phyloP scores from a whole-genome alignment of 1,140 invertebrate genomes.

The Harlomillsia oculata region DNA sequence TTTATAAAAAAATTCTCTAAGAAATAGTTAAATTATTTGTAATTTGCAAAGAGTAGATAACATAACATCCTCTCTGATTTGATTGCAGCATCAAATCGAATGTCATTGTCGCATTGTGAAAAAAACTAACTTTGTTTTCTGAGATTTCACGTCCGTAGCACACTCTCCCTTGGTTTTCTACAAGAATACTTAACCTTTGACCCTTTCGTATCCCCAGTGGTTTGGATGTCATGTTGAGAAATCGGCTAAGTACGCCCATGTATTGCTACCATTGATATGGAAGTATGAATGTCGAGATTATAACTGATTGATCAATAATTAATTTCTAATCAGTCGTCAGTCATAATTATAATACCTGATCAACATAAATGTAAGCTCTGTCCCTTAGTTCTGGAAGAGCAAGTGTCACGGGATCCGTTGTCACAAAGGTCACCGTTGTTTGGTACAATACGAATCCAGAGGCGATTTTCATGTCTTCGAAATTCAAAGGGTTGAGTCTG shows the following conservation, averaged over 20 bases:
- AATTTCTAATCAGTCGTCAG: background rate
- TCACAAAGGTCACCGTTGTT: conserved; percentile 44
- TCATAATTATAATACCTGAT: conserved; percentile 43
- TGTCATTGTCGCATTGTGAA: too few species aligned
- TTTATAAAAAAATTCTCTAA: too few species aligned
- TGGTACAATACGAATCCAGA: conserved; percentile 66
- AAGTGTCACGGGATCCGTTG: conserved; percentile 47
- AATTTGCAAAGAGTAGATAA: too few species aligned
- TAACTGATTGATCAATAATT: too few species aligned
- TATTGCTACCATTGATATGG: conserved; percentile 38
- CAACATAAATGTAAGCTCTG: conserved; percentile 61
- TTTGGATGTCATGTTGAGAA: conserved; percentile 45
- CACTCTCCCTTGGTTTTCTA: conserved; percentile 72
- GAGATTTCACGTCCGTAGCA: conserved; percentile 53
- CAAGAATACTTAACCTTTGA: conserved; percentile 54
- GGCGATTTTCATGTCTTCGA: conserved; percentile 50
- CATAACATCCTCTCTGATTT: too few species aligned
- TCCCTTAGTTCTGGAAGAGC: conserved; percentile 51
- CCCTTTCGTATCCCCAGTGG: conserved; percentile 46
- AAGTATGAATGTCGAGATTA: background rate
- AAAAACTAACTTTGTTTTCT: conserved; percentile 29
- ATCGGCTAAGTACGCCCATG: conserved; percentile 52
- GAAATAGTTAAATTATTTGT: too few species aligned
- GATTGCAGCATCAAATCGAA: too few species aligned
- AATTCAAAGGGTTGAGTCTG: conserved; percentile 46